Evolutionary conservation across 2,888 invertebrate species (phyloP), one percentile per base, ranked within the genome.

Genomic region (Macaria liturata): DNA sequence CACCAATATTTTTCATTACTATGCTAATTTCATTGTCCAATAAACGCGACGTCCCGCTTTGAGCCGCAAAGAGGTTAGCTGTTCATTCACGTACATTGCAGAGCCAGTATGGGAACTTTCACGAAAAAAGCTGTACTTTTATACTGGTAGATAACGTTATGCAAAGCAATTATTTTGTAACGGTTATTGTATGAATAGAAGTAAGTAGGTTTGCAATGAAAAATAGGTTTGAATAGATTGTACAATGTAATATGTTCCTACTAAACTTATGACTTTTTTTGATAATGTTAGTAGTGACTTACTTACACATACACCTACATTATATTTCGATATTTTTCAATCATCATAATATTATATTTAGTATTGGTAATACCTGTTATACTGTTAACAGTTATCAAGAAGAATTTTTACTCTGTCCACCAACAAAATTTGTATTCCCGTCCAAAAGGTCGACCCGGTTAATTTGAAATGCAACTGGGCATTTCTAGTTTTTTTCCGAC

Each of bases 1-100:
- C 82, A 80, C 87, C 89, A 88, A 90, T 89, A 88, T 90, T 89
- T 90, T 90, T 90, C 89, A 91, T 91, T 89, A 89, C 86, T 89
- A 91, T 91, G 89, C 88, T 91, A 91, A 91, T 91, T 88, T 84
- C 86, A 88, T 90, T 90, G 84, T 84, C 70, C 86, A 88, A 90
- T 89, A 86, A 89, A 88, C 82, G 87, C 74, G 78, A 80, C 73
- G 80, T 73, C 78, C 83, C 76, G 70, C 70, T 76, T 64, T 65
- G 67, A 64, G 72, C 83, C 85, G 81, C 86, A 88, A 87, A 88
- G 84, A 86, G 86, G 85, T 88, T 88, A 84, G 84, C 84, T 74
- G 81, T 63, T 58, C 59, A 46, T 57, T 49, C 42, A 9, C 52
- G 34, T 46, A 55, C 34, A 51, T 30, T 49, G 45, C 9, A n/a